Percentiles rank a stretch among this genome's conserved stretches.
Evolutionary conservation across 2,113 vertebrate species (phyloP).

Genomic region (Gavia stellata): DNA sequence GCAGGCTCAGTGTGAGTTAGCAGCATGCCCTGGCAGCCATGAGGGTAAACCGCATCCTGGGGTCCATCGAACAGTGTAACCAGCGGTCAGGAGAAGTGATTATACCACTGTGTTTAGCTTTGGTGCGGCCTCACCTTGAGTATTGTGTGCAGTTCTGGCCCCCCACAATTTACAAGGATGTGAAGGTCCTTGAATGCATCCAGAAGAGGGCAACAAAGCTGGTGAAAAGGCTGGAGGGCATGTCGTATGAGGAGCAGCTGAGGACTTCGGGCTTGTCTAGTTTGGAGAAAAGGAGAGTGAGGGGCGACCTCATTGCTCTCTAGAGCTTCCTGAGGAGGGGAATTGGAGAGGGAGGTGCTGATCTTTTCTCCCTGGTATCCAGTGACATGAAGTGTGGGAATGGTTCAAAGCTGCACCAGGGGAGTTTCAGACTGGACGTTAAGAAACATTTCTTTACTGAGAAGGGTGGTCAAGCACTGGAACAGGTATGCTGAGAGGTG

Average conservation of each 20-base stretch:
- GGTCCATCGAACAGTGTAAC: neutral
- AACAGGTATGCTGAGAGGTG: neutral
- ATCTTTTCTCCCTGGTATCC: neutral
- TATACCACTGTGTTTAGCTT: accelerated
- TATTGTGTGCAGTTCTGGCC: neutral
- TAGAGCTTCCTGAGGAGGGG: neutral
- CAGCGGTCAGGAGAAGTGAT: neutral
- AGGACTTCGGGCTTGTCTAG: neutral
- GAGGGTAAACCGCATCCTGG: neutral
- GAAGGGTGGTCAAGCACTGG: neutral
- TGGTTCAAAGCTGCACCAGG: neutral
- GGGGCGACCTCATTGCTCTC: neutral
- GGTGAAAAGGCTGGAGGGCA: neutral
- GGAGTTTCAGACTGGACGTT: neutral
- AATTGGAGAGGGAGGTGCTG: neutral
- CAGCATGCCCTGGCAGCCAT: neutral
- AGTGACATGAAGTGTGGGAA: accelerated
- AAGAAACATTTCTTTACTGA: neutral
- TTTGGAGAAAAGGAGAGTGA: neutral
- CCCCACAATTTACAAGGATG: neutral
- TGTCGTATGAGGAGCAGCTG: neutral
- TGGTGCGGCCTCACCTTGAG: accelerated
- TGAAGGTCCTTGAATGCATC: neutral
- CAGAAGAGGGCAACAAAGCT: neutral
- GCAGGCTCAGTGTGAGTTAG: neutral